A percentile compares a stretch with the other conserved stretches of the same genome.
These are phyloP conservation scores for Chiloscyllium punctatum DNA, from an alignment of 2,797 vertebrate genomes.

Conservation along the genomic window DNA sequence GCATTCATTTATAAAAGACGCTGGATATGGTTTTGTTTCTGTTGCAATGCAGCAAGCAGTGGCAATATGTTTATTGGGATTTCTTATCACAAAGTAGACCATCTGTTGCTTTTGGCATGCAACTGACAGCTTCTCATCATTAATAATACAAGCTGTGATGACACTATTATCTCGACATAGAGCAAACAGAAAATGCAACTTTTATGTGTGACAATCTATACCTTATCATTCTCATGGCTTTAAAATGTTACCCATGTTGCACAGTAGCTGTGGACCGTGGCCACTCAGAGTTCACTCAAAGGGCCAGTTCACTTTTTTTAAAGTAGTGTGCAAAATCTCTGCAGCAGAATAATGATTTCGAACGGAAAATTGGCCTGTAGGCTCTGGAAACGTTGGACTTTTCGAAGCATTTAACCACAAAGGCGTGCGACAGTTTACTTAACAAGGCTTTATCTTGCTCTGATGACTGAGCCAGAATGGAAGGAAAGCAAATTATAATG, in stretches of 20 bases:
- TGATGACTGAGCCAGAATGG: not conserved
- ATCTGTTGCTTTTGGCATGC: conserved; percentile 5
- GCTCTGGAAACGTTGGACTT: conserved; percentile 4
- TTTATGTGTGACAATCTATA: not conserved
- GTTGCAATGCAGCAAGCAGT: not conserved
- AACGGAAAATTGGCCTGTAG: not conserved
- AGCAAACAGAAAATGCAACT: not conserved
- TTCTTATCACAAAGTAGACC: not conserved
- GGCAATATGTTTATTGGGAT: not conserved
- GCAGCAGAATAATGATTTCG: not conserved
- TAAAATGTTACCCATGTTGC: not conserved
- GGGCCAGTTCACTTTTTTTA: not conserved
- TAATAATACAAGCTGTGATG: not conserved
- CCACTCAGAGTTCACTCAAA: not conserved
- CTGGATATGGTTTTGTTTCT: not conserved
- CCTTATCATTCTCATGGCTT: not conserved
- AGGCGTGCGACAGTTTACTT: not conserved
- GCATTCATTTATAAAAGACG: not conserved
- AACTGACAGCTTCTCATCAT: not conserved
- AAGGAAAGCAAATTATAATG: not conserved
- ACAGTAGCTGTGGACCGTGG: too few species aligned
- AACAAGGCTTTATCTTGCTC: not conserved
- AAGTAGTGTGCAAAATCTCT: not conserved
- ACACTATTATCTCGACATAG: not conserved
- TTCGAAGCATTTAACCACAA: not conserved